Evolutionary conservation across 2,888 invertebrate genomes (phyloP).

Genomic region (Ectemnius cavifrons): DNA sequence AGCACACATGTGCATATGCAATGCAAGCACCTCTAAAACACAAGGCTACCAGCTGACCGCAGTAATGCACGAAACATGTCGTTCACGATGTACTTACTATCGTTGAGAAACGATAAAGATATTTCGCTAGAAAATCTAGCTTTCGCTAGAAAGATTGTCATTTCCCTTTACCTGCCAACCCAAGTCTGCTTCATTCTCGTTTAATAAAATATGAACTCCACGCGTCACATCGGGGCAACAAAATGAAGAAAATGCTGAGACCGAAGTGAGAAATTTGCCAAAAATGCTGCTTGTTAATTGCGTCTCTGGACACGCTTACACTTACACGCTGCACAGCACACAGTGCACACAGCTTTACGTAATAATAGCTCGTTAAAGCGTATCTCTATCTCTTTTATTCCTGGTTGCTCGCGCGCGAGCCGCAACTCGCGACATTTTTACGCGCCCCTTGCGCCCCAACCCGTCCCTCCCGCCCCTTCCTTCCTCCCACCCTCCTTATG

Average conservation of each 20-base stretch:
- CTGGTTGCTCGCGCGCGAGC: background rate
- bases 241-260: no score
- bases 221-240: no score
- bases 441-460: background rate
- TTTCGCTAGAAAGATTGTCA: no score
- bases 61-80: slow-evolving; percentile 26
- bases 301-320: no score
- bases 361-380: slow-evolving; percentile 23
- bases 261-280: no score
- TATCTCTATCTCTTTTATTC: slow-evolving; percentile 12
- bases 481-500: background rate
- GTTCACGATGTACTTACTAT: no score
- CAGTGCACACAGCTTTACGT: slow-evolving; percentile 45
- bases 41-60: slow-evolving; percentile 53
- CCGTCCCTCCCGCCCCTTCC: no score
- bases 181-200: background rate
- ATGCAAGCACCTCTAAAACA: slow-evolving; percentile 47
- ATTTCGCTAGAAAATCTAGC: no score
- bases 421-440: slow-evolving; percentile 41
- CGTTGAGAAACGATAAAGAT: no score
- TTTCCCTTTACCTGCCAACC: background rate
- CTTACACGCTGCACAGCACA: no score
- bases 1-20: slow-evolving; percentile 6
- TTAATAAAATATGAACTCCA: no score
- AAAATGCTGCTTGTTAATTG: no score